phyloP scores from a whole-genome alignment of 1,140 invertebrate genomes.

The Fopius arisanus region DNA sequence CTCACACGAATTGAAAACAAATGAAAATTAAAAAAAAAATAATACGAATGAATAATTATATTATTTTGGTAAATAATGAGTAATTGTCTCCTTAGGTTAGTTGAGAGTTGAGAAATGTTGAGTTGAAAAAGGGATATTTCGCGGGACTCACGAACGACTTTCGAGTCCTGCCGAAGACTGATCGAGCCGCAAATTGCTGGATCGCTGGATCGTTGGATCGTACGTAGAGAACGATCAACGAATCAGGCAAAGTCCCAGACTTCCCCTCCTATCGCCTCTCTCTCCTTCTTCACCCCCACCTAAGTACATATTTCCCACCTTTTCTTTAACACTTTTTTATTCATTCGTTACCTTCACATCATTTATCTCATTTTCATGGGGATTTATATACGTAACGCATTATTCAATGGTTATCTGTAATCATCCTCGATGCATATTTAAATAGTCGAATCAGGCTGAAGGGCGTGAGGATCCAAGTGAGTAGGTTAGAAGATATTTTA shows the following conservation, averaged over 20 bases:
- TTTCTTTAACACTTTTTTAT: background rate
- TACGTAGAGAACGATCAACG: background rate
- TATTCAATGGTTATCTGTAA: background rate
- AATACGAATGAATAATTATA: too few relatives aligned
- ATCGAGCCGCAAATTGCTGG: conserved; percentile 38
- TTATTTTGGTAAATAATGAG: too few relatives aligned
- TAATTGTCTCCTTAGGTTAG: too few relatives aligned
- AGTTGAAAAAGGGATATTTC: background rate
- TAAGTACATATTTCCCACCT: background rate
- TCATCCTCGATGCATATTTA: background rate
- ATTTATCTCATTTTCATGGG: background rate
- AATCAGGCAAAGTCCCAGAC: conserved; percentile 3
- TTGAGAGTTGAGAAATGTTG: background rate
- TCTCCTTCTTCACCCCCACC: conserved; percentile 4
- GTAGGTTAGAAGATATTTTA: background rate
- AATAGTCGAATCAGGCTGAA: background rate
- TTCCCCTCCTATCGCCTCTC: conserved; percentile 28
- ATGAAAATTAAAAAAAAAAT: background rate
- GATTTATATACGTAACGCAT: background rate
- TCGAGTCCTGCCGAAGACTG: conserved; percentile 55
- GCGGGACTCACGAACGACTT: conserved; percentile 40
- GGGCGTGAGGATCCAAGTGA: background rate
- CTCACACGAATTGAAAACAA: too few relatives aligned
- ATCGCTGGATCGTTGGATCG: background rate
- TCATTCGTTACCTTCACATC: background rate